Percentiles rank a stretch among this genome's conserved stretches.
These are phyloP conservation scores for Drosophila elegans DNA, from an alignment of 1,140 invertebrate genomes.

Conservation along the genomic window DNA sequence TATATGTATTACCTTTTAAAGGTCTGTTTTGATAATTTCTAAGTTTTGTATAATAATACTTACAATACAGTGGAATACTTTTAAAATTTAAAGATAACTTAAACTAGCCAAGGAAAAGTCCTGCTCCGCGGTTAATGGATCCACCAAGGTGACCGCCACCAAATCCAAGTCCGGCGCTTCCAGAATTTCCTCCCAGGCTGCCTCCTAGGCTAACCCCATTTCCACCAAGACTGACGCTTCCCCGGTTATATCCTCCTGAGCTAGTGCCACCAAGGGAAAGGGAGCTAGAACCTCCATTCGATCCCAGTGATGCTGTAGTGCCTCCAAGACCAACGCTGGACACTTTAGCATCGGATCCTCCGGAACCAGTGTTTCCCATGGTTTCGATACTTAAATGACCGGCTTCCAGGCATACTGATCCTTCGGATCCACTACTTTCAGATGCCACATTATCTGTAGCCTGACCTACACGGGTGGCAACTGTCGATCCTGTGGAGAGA, in stretches of 20 bases:
- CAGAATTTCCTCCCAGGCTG: conserved; percentile 5
- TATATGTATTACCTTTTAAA: neutral
- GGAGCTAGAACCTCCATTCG: neutral
- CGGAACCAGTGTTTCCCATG: neutral
- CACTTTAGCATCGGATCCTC: too few species aligned
- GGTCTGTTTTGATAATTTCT: neutral
- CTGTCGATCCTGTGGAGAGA: neutral
- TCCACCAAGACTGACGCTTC: conserved; percentile 8
- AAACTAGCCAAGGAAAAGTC: conserved; percentile 21
- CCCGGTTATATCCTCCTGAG: neutral
- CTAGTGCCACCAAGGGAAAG: too few species aligned
- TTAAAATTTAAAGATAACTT: neutral
- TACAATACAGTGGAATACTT: conserved; percentile 13
- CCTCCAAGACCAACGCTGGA: conserved; percentile 4
- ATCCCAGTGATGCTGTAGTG: neutral
- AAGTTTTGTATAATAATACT: neutral
- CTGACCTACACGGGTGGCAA: neutral
- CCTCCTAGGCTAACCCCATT: conserved; percentile 19
- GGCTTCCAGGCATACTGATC: neutral
- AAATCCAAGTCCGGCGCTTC: conserved; percentile 11
- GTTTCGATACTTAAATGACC: conserved; percentile 11
- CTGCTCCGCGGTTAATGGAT: conserved; percentile 25
- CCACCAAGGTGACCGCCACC: conserved; percentile 13
- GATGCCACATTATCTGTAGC: too few species aligned
- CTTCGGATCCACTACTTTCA: neutral